Evolutionary conservation across 2,888 invertebrate genomes (phyloP).

Genomic region (Ganaspis brasiliensis): DNA sequence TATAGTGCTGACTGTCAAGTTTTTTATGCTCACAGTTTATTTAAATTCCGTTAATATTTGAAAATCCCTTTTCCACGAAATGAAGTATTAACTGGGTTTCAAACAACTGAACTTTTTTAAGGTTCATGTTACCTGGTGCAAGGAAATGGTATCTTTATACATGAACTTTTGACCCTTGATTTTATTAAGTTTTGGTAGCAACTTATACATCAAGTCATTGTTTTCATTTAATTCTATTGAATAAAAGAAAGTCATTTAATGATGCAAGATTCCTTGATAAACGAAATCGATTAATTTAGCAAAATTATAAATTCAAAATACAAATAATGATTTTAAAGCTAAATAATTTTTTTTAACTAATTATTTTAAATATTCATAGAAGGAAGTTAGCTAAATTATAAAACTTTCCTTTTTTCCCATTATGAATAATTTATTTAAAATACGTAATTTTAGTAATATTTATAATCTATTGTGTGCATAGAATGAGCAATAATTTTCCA

Average conservation of each 20-base stretch:
- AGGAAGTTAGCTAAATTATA: no score
- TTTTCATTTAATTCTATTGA: not conserved
- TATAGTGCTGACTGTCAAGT: not conserved
- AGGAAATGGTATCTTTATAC: not conserved
- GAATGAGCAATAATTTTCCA: not conserved
- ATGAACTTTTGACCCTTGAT: slow-evolving; percentile 28
- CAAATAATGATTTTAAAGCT: no score
- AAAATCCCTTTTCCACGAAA: slow-evolving; percentile 8
- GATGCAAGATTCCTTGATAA: no score
- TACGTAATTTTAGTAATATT: not conserved
- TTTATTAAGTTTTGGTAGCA: not conserved
- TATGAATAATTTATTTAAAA: not conserved
- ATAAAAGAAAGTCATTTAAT: slow-evolving; percentile 1
- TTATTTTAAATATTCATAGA: no score
- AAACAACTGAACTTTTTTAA: not conserved
- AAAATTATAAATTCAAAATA: no score
- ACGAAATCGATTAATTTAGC: no score
- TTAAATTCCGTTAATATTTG: not conserved
- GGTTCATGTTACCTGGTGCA: slow-evolving; percentile 14
- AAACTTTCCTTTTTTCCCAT: not conserved
- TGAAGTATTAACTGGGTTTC: slow-evolving; percentile 18
- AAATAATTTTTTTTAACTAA: no score
- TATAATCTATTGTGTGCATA: not conserved
- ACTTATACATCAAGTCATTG: not conserved
- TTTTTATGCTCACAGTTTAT: not conserved